Evolutionary conservation across 2,113 vertebrate species (phyloP).

Genomic region (Arothron firmamentum): DNA sequence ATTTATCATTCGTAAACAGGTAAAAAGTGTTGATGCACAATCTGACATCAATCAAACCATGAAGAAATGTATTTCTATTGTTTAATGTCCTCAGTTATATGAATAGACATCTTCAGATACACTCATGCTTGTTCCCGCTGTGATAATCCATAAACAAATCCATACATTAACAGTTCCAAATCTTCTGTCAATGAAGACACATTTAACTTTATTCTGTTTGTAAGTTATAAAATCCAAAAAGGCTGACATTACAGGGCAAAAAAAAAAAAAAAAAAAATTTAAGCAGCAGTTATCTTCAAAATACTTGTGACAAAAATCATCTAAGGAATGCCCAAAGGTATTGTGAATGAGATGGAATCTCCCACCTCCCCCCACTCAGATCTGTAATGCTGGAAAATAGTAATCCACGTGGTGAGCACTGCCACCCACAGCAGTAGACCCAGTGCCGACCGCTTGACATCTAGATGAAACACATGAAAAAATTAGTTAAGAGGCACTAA

Average conservation of each 20-base stretch:
- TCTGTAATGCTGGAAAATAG: slow-evolving; percentile 85
- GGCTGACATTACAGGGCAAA: neutral
- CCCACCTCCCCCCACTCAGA: slow-evolving; percentile 85
- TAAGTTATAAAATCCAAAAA: too few relatives aligned
- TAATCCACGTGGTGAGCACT: slow-evolving; percentile 87
- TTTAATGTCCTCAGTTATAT: neutral
- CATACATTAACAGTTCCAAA: too few relatives aligned
- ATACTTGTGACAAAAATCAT: neutral
- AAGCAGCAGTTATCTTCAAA: slow-evolving; percentile 23
- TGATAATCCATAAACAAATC: too few relatives aligned
- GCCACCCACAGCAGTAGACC: slow-evolving; percentile 84
- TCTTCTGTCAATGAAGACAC: neutral
- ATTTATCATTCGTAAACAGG: slow-evolving; percentile 36
- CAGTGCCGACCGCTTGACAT: slow-evolving; percentile 85
- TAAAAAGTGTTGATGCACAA: slow-evolving; percentile 31
- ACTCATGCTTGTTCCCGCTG: too few relatives aligned
- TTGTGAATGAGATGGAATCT: slow-evolving; percentile 88
- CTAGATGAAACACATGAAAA: slow-evolving; percentile 56
- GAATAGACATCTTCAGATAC: too few relatives aligned
- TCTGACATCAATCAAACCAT: slow-evolving; percentile 8
- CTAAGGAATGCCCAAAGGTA: slow-evolving; percentile 80
- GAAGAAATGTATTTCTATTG: neutral
- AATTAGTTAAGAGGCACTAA: neutral
- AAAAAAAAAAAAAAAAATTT: neutral
- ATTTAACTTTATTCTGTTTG: neutral